Conservation (phyloP, 2,888 invertebrate genomes). For the Drosophila helvetica region DNA sequence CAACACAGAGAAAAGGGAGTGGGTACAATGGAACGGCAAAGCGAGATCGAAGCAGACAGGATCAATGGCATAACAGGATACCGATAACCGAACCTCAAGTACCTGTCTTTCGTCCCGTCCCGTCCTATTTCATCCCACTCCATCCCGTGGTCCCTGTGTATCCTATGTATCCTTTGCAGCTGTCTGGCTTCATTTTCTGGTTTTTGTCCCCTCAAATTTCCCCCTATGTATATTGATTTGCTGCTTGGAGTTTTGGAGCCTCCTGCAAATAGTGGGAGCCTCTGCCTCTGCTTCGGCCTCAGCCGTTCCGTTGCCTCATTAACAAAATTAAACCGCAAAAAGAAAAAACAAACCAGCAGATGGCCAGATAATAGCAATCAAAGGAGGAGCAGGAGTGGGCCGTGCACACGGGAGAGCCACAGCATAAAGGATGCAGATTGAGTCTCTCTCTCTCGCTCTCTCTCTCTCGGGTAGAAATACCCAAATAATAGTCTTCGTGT, state of each 20-base stretch:
- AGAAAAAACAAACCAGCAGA: constrained; percentile 55
- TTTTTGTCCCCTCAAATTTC: constrained; percentile 20
- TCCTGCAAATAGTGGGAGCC: constrained; percentile 46
- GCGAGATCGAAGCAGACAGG: constrained; percentile 13
- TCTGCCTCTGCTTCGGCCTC: constrained; percentile 1
- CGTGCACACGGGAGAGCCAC: too few species aligned
- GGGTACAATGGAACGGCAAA: background rate
- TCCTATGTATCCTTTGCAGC: constrained; percentile 45
- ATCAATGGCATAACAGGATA: constrained; percentile 46
- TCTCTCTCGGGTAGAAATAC: background rate
- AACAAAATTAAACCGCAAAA: constrained; percentile 13
- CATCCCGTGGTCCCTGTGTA: background rate
- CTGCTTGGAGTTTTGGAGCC: constrained; percentile 24
- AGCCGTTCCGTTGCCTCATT: constrained; percentile 14
- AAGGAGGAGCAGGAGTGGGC: constrained; percentile 56
- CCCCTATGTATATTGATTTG: constrained; percentile 63
- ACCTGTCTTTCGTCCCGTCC: constrained; percentile 47
- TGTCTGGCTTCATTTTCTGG: constrained; percentile 23
- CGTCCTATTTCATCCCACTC: constrained; percentile 3
- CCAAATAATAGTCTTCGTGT: too few species aligned
- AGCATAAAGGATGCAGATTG: constrained; percentile 66
- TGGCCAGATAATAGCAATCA: constrained; percentile 66
- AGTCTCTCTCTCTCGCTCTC: background rate
- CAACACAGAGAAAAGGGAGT: background rate
- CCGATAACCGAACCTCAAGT: constrained; percentile 32